phyloP scores from a whole-genome alignment of 1,140 invertebrate species.

The Drosophila fuyamai region DNA sequence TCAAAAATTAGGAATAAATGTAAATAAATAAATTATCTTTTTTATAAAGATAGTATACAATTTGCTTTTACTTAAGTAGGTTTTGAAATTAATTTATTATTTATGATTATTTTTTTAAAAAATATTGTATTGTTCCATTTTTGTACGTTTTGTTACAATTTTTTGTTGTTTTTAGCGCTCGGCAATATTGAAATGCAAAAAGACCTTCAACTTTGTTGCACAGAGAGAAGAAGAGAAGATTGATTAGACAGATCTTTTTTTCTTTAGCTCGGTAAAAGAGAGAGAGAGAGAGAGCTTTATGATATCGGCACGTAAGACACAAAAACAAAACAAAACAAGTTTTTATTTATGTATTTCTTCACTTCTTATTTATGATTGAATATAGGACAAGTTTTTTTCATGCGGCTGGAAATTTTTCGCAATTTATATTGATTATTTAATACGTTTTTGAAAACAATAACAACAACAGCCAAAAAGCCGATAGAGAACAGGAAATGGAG shows the following conservation, averaged over 20 bases:
- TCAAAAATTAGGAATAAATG: too few relatives aligned
- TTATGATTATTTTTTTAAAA: neutral
- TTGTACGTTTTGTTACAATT: constrained; percentile 23
- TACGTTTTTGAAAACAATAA: constrained; percentile 4
- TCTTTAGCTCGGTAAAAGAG: neutral
- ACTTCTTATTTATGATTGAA: constrained; percentile 22
- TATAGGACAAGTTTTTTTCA: constrained; percentile 47
- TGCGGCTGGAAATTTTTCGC: constrained; percentile 10
- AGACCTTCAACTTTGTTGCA: constrained; percentile 69
- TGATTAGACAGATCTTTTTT: constrained; percentile 28
- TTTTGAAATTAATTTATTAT: constrained; percentile 4
- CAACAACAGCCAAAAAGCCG: constrained; percentile 5
- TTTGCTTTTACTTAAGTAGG: too few relatives aligned
- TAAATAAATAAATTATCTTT: too few relatives aligned
- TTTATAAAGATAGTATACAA: too few relatives aligned
- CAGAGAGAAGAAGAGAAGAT: constrained; percentile 22
- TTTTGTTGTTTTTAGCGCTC: constrained; percentile 31
- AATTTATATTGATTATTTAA: constrained; percentile 45
- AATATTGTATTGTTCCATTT: constrained; percentile 9
- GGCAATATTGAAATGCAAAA: constrained; percentile 64
- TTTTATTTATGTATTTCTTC: constrained; percentile 40
- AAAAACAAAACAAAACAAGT: constrained; percentile 55
- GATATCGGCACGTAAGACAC: constrained; percentile 27
- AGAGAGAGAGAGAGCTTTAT: constrained; percentile 32
- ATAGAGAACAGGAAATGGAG: constrained; percentile 39